These are phyloP conservation scores for Pseudococcus longispinus DNA, from an alignment of 2,888 invertebrate species.

Conservation along the genomic window DNA sequence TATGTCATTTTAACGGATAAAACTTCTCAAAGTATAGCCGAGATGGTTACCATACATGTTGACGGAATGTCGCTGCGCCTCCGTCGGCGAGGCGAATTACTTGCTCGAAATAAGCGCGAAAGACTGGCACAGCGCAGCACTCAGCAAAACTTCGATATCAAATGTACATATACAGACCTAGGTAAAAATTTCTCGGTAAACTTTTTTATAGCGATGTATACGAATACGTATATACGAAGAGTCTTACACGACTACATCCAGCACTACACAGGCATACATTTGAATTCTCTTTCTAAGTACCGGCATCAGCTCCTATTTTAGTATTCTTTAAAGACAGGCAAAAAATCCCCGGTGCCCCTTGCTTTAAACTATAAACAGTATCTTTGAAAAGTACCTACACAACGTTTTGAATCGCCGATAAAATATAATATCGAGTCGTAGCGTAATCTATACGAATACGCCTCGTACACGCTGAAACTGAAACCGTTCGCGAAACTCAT, in stretches of 20 bases:
- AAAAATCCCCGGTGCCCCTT: not conserved
- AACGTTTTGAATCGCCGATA: conserved; percentile 1
- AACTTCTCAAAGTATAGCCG: not conserved
- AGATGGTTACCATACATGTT: not conserved
- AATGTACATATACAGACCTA: not conserved
- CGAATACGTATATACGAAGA: not conserved
- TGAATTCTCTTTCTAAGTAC: not conserved
- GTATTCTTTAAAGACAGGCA: not conserved
- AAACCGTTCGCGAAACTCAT: not conserved
- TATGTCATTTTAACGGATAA: not conserved
- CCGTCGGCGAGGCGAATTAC: not conserved
- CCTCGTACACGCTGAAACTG: not conserved
- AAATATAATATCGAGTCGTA: conserved; percentile 8
- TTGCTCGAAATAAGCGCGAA: not conserved
- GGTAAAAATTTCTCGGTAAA: not conserved
- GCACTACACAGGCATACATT: not conserved
- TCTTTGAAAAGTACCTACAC: not conserved
- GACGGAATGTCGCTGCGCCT: not conserved
- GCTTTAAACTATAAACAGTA: not conserved
- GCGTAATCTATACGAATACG: not conserved
- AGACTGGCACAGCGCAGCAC: not conserved
- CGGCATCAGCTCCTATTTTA: not conserved
- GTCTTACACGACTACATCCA: not conserved
- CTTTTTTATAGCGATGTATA: not conserved
- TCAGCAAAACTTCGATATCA: not conserved